A percentile compares a stretch with the other conserved stretches of the same genome.
phyloP scores from a whole-genome alignment of 2,888 invertebrate species.

The Eristalis tenax region DNA sequence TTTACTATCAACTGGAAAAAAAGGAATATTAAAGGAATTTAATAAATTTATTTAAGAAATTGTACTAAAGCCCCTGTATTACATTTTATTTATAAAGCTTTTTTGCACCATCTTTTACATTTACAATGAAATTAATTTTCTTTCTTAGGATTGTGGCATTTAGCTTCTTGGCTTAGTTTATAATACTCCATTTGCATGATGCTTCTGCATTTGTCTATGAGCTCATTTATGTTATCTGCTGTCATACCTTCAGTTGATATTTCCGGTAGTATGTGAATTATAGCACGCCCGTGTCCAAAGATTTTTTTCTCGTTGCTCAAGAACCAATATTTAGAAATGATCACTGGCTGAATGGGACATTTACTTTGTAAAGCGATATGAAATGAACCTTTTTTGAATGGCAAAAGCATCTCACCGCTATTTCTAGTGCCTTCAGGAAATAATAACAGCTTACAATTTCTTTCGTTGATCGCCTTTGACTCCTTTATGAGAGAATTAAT shows the following conservation, averaged over 20 bases:
- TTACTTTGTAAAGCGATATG: conserved; percentile 93
- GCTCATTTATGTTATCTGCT: conserved; percentile 84
- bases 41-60: conserved; percentile 10
- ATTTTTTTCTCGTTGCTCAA: conserved; percentile 84
- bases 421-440: conserved; percentile 97
- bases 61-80: conserved; percentile 19
- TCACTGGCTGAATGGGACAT: conserved; percentile 93
- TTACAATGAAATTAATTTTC: conserved; percentile 4
- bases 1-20: not conserved
- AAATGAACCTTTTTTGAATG: conserved; percentile 98
- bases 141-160: conserved; percentile 49
- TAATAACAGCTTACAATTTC: conserved; percentile 89
- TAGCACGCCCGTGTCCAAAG: conserved; percentile 87
- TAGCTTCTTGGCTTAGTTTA: conserved; percentile 81
- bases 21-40: not conserved
- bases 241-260: conserved; percentile 86
- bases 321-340: conserved; percentile 92
- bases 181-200: conserved; percentile 86
- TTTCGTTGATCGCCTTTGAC: conserved; percentile 85
- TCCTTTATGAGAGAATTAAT: conserved; percentile 88
- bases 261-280: conserved; percentile 88
- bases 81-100: conserved; percentile 26
- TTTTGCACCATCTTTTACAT: not conserved
- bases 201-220: conserved; percentile 86
- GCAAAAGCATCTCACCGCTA: conserved; percentile 88